Percentiles rank a stretch among this genome's conserved stretches.
Evolutionary conservation across 2,113 vertebrate genomes (phyloP).

Genomic region (Bos javanicus): DNA sequence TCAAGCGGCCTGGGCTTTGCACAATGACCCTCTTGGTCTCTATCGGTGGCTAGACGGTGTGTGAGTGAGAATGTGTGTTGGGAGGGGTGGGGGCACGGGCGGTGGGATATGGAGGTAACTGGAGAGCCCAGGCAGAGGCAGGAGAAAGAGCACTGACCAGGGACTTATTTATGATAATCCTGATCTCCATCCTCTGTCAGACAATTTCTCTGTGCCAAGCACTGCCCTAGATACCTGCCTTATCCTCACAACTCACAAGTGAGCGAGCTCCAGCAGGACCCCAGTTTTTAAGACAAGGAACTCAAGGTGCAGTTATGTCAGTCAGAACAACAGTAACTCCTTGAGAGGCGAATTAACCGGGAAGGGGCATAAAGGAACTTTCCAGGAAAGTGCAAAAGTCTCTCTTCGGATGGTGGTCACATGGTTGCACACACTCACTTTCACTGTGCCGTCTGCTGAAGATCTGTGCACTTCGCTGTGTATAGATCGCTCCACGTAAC

Average conservation of each 20-base stretch:
- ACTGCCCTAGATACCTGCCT: too few relatives aligned
- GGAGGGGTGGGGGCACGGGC: not conserved
- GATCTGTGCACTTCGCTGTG: not conserved
- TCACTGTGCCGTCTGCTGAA: not conserved
- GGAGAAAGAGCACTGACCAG: not conserved
- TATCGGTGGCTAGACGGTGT: not conserved
- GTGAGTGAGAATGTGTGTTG: not conserved
- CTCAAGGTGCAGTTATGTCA: not conserved
- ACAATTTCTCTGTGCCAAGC: not conserved
- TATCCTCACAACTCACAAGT: not conserved
- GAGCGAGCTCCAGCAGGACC: not conserved
- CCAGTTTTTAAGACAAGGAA: not conserved
- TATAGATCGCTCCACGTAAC: not conserved
- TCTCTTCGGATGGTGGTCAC: not conserved
- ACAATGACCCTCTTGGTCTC: constrained; percentile 41
- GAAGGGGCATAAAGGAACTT: not conserved
- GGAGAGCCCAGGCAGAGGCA: not conserved
- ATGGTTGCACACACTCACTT: rapidly evolving
- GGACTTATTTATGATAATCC: not conserved
- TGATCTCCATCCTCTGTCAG: not conserved
- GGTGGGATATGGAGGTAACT: not conserved
- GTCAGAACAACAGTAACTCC: not conserved
- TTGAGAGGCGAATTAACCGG: not conserved
- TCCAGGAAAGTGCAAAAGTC: not conserved
- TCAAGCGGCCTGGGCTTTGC: constrained; percentile 13